Base-by-base conservation (phyloP, 2,113 vertebrate species). In the Caracal caracal region DNA sequence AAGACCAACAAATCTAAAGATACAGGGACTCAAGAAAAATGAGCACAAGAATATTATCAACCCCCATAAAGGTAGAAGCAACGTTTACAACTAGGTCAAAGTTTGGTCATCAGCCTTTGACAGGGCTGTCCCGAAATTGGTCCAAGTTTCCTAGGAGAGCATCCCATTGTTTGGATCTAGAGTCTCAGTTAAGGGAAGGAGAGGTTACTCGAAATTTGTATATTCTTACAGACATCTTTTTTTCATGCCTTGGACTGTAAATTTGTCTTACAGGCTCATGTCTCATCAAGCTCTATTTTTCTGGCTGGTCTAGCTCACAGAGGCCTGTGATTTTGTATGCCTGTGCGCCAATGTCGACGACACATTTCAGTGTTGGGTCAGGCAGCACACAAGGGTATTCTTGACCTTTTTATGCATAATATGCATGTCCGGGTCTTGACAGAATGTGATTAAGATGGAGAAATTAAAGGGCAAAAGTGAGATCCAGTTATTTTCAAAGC, bases 381-480 rank as follows among this genome's bases (percentile, higher is more conserved):
- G 93, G 59, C 12, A 88, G 28, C 26, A 66, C 97, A 61, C 56
- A 26, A 75, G 92, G 79, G 53, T 71, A 75, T 40, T 88, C 80
- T 51, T 79, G 94, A 91, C 85, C 68, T 61, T 96, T 81, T 88
- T 76, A 9, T 89, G 92, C 28, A 96, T 97, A 56, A 37, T 78
- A 66, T 11, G 20, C 71, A 26, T 66, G 70, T 43, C 76, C 80
- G 28, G 91, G 47, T 71, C 30, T 82, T 94, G 92, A 94, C 73
- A 98, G 93, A 63, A 26, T 71, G 40, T 93, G 94, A 97, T 97
- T 89, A 95, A 98, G 59, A 97, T 68, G 30, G 95, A 97, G 80
- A 97, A 97, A 98, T 97, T 94, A 97, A 98, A 98, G 83, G 78
- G 49, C 84, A 96, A 83, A 92, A 94, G 49, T 94, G 82, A 97